Evolutionary conservation across 2,797 vertebrate species (phyloP), one percentile per base, ranked within the genome.

Genomic region (Rhadinocentrus ornatus): DNA sequence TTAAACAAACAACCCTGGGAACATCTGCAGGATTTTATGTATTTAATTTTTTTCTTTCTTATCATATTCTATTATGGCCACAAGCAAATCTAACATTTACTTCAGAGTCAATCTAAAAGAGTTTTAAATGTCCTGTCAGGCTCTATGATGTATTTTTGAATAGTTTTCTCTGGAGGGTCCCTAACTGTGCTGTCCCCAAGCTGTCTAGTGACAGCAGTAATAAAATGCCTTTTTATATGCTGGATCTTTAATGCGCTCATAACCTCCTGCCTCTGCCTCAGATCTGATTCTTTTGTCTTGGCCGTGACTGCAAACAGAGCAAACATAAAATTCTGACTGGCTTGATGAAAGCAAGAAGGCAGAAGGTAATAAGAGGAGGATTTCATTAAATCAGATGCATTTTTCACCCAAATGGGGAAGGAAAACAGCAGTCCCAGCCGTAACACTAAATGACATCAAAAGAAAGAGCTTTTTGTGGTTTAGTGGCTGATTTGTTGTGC

Each of bases 161-260:
- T 50, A 65, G 50, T 60, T 44, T 69, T 64, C 54, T 16, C 8
- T 24, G 62, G 41, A 41, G 46, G 34, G 16, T 53, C 64, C 41
- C 56, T 73, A 50, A 46, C 55, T 73, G 69, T 62, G 73, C 71
- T 6, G 32, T 80, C 72, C 68, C 68, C 9, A 8, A 77, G 73
- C 60, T 66, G 56, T 46, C 71, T 74, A 70, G 27, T 68, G 56
- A 67, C 72, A 66, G 61, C 29, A 52, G 68, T 37, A 80, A 81
- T 81, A 89, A 89, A 83, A 37, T 24, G 50, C 74, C 73, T 82
- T 89, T 91, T 87, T 84, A 85, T 80, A 84, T 69, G 74, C 35
- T 20, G 62, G 69, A 66, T 81, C 60, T 84, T 85, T 84, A 78
- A 82, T 66, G 44, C 1, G n/a, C 55, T 75, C 62, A 69, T 63